Base-by-base conservation (phyloP, 2,888 invertebrate species). In the Rhynchonema sp. region DNA sequence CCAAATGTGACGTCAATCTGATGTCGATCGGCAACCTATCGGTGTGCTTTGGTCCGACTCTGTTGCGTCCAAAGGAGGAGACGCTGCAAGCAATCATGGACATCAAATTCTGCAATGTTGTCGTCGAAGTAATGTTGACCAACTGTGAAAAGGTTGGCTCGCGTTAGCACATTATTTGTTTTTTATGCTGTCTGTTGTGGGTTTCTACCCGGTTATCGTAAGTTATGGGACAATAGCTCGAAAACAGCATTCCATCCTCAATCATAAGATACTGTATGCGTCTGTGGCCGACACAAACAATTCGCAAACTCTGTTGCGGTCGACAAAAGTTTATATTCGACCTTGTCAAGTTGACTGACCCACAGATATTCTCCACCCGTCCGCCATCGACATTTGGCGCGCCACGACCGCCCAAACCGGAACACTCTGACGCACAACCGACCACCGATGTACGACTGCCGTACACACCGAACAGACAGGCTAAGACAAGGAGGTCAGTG, bases 81-180 rank as follows among this genome's bases (percentile, higher is more conserved):
- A 89, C 92, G 13, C 88, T 98, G 62, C 92, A 96, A 61, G 89
- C 92, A 72, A 94, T 98, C 72, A 85, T 96, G 81, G 92, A 98
- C 77, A 87, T 96, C 67, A 98, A 98, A 79, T 98, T 96, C 80
- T 91, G 90, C 79, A 96, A 96, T 78, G 88, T 96, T 71, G 88
- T 96, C 65, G 90, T 96, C 60, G 94, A 96, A 79, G 87, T 94
- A 72, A 80, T 96, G 64, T 87, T 96, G 62, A 86, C 87, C 68
- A 86, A 88, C 75, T 86, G 83, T 74, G 83, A 86, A 60, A 81
- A 49, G 49, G 49, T 49, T 23, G 9, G n/a, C n/a, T n/a, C n/a
- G n/a, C n/a, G n/a, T n/a, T n/a, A n/a, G n/a, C n/a, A n/a, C n/a
- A n/a, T n/a, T n/a, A n/a, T n/a, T n/a, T n/a, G n/a, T n/a, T n/a